Conservation (phyloP, 2,797 vertebrate species). For the Sebastes variabilis region DNA sequence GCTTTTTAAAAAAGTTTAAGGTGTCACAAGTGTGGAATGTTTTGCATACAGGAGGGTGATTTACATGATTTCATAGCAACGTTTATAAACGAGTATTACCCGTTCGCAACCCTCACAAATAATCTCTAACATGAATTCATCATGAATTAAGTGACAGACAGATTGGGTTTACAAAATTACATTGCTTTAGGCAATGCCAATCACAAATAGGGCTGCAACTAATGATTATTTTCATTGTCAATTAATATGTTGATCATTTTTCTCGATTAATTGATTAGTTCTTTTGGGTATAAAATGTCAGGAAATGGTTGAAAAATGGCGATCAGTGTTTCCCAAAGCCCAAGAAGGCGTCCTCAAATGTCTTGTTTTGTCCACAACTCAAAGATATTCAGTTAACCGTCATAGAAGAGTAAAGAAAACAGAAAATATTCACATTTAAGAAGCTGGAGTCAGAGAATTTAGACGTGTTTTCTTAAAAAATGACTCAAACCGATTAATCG, state of each 20-base stretch:
- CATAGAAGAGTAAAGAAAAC: no score
- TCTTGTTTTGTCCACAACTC: accelerated
- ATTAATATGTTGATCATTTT: no score
- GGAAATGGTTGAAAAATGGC: no score
- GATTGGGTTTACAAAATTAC: not conserved
- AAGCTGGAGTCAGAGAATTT: no score
- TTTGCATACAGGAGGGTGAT: not conserved
- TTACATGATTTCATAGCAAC: not conserved
- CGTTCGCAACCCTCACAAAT: not conserved
- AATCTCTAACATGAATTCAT: not conserved
- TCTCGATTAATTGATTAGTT: accelerated
- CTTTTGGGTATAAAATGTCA: no score
- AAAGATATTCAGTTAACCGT: no score
- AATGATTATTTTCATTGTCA: no score
- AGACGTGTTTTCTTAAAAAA: no score
- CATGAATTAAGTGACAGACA: not conserved
- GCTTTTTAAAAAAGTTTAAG: not conserved
- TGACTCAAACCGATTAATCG: no score
- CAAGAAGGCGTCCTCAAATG: accelerated
- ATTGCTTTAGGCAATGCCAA: not conserved
- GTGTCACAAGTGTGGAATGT: not conserved
- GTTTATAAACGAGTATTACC: not conserved
- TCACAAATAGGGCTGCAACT: no score
- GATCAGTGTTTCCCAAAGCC: no score
- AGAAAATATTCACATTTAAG: no score